phyloP scores from a whole-genome alignment of 2,113 vertebrate genomes.

The Bufo gargarizans region DNA sequence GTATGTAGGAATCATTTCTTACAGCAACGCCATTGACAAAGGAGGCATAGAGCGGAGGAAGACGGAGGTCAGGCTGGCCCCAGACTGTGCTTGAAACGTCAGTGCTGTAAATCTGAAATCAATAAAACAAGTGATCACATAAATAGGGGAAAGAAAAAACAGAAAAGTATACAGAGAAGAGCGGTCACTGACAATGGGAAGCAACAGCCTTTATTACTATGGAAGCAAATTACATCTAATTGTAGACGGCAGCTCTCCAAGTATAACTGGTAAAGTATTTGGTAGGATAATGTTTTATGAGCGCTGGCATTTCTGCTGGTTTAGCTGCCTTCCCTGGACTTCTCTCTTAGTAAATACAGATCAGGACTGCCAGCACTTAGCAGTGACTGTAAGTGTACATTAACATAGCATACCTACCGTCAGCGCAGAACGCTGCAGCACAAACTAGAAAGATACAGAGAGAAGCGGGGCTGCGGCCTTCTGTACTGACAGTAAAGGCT shows the following conservation, averaged over 20 bases:
- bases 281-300: neutral
- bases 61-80: slow-evolving; percentile 74
- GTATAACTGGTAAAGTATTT: neutral
- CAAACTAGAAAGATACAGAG: too few species aligned
- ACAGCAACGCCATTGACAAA: slow-evolving; percentile 92
- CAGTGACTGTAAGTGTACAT: too few species aligned
- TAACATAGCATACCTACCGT: too few species aligned
- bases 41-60: slow-evolving; percentile 84
- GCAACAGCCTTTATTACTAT: slow-evolving; percentile 2
- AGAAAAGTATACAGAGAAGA: neutral
- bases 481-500: too few species aligned
- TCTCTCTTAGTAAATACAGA: too few species aligned
- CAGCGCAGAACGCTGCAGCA: too few species aligned
- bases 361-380: too few species aligned
- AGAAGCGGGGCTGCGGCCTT: too few species aligned
- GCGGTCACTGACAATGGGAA: neutral
- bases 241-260: neutral
- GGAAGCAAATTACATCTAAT: slow-evolving; percentile 1
- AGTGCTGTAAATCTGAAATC: slow-evolving; percentile 77
- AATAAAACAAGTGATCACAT: slow-evolving; percentile 43
- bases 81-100: slow-evolving; percentile 80
- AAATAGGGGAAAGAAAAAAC: slow-evolving; percentile 4
- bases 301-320: too few species aligned
- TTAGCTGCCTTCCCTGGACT: too few species aligned
- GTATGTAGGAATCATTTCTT: slow-evolving; percentile 63